Evolutionary conservation across 2,113 vertebrate species (phyloP).

Genomic region (Cyrtonyx montezumae): DNA sequence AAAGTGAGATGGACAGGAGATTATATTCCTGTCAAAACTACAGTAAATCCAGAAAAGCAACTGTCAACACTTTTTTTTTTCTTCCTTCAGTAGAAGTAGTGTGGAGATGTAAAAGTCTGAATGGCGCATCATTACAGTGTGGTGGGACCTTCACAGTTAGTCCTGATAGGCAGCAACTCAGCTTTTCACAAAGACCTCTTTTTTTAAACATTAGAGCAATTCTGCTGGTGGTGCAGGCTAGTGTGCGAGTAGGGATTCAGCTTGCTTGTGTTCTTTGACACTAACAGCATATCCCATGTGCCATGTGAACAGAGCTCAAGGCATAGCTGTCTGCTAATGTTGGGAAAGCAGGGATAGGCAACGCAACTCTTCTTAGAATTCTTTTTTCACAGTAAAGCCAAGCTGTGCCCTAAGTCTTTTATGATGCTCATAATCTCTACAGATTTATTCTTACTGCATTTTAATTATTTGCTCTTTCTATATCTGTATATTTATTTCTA

Average conservation of each 20-base stretch:
- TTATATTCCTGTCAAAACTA: neutral
- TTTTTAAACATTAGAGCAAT: neutral
- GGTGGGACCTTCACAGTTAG: neutral
- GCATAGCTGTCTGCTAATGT: neutral
- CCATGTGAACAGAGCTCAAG: neutral
- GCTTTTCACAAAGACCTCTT: neutral
- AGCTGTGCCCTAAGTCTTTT: neutral
- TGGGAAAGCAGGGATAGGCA: neutral
- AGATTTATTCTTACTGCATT: neutral
- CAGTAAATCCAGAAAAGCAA: neutral
- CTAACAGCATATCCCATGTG: neutral
- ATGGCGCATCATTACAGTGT: fast-evolving
- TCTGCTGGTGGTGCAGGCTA: neutral
- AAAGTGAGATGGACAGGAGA: neutral
- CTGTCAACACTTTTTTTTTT: neutral
- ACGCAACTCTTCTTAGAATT: neutral
- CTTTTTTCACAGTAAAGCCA: neutral
- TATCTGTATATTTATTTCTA: neutral
- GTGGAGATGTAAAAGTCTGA: neutral
- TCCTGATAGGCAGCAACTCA: neutral
- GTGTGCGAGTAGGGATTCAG: neutral
- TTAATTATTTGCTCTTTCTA: neutral
- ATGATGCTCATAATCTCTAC: neutral
- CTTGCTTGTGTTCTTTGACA: neutral
- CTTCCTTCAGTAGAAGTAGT: neutral